Percentiles rank a stretch among this genome's conserved stretches.
These are phyloP conservation scores for Cryptus viduatorius DNA, from an alignment of 2,888 invertebrate species.

Conservation along the genomic window DNA sequence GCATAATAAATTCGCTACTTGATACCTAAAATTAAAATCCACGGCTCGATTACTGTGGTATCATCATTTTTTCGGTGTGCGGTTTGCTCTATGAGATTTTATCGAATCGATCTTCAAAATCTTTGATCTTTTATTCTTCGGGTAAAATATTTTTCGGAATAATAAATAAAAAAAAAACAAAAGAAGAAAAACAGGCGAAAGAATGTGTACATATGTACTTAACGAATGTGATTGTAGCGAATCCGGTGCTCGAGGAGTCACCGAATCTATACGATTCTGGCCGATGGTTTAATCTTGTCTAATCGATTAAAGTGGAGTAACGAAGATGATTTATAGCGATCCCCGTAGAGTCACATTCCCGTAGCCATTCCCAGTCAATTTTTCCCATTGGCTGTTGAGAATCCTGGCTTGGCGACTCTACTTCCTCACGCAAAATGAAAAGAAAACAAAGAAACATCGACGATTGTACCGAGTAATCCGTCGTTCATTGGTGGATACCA, in stretches of 20 bases:
- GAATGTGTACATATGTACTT: constrained; percentile 59
- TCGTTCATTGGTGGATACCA: constrained; percentile 10
- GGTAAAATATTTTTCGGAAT: constrained; percentile 41
- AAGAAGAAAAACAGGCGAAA: not conserved
- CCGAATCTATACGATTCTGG: not conserved
- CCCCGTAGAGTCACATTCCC: constrained; percentile 41
- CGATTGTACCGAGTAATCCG: constrained; percentile 42
- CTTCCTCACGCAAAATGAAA: not conserved
- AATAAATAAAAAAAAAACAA: not conserved
- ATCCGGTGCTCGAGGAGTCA: not conserved
- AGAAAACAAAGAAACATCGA: constrained; percentile 28
- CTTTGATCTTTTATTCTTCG: constrained; percentile 46
- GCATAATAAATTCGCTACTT: constrained; percentile 63
- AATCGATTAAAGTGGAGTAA: not conserved
- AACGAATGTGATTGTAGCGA: constrained; percentile 14
- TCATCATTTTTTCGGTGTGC: constrained; percentile 11
- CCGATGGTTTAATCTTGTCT: not conserved
- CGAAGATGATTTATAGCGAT: constrained; percentile 42
- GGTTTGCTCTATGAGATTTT: constrained; percentile 8
- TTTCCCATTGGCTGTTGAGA: constrained; percentile 13
- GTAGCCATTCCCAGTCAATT: constrained; percentile 37
- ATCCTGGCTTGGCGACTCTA: constrained; percentile 26
- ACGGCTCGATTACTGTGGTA: not conserved
- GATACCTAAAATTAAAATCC: constrained; percentile 52
- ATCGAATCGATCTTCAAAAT: constrained; percentile 22